These are phyloP conservation scores for Pentalonia nigronervosa DNA, from an alignment of 1,140 invertebrate species.

Conservation along the genomic window DNA sequence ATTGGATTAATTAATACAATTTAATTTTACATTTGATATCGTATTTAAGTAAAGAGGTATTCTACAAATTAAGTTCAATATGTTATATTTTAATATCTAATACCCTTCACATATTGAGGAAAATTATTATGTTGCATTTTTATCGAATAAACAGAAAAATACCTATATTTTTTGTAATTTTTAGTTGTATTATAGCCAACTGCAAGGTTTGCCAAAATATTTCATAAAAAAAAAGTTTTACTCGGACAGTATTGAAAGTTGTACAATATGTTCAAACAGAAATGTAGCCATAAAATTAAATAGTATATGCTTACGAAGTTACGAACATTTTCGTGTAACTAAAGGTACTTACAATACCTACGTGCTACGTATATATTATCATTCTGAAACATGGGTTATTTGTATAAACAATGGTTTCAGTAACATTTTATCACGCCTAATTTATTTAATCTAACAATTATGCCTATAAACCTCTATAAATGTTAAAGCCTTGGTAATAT, in stretches of 20 bases:
- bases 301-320: neutral
- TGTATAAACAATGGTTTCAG: slow-evolving; percentile 4
- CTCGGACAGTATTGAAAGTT: neutral
- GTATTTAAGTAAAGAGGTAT: neutral
- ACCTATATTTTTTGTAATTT: neutral
- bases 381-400: neutral
- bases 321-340: neutral
- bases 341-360: neutral
- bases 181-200: neutral
- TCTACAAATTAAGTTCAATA: too few species aligned
- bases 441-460: neutral
- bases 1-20: neutral
- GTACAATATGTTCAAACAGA: neutral
- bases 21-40: neutral
- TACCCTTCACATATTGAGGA: neutral
- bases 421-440: neutral
- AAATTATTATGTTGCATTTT: neutral
- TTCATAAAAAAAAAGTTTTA: neutral
- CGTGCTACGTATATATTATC: too few species aligned
- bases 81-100: neutral
- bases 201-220: neutral
- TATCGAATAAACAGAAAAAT: neutral
- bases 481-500: neutral
- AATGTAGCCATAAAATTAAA: neutral
- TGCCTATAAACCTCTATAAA: too few species aligned